phyloP scores from a whole-genome alignment of 1,140 invertebrate genomes.

The Sweltsa coloradensis region DNA sequence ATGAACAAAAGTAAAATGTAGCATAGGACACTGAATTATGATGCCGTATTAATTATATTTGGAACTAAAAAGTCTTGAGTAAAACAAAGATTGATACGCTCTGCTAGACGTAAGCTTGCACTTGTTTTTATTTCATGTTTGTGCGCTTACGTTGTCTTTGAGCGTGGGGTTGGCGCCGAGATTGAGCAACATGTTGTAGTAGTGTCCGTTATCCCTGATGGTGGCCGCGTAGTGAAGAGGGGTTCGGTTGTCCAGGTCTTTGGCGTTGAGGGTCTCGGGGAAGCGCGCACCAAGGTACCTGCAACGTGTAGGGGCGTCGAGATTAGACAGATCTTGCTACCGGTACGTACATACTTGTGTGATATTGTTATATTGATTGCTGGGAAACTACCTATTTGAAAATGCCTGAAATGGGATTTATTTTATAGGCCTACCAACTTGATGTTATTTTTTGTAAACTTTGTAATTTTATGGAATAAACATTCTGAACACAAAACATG shows the following conservation, averaged over 20 bases:
- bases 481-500: too few relatives aligned
- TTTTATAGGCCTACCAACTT: too few relatives aligned
- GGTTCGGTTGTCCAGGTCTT: slow-evolving; percentile 69
- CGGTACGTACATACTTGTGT: slow-evolving; percentile 22
- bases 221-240: slow-evolving; percentile 85
- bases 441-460: too few relatives aligned
- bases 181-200: slow-evolving; percentile 73
- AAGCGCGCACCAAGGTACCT: slow-evolving; percentile 46
- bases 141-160: slow-evolving; percentile 38
- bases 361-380: not conserved
- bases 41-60: too few relatives aligned
- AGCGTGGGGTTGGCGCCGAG: slow-evolving; percentile 70
- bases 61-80: too few relatives aligned
- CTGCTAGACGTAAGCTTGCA: too few relatives aligned
- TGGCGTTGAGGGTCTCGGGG: slow-evolving; percentile 58
- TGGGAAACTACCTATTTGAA: slow-evolving; percentile 39
- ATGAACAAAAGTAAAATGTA: too few relatives aligned
- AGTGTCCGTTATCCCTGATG: slow-evolving; percentile 73
- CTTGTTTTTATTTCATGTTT: too few relatives aligned
- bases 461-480: too few relatives aligned
- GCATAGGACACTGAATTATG: too few relatives aligned
- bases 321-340: slow-evolving; percentile 28
- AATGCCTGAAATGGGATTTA: slow-evolving; percentile 29
- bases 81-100: too few relatives aligned
- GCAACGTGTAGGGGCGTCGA: slow-evolving; percentile 16